A percentile compares a stretch with the other conserved stretches of the same genome.
Conservation (phyloP, 2,113 vertebrate genomes). For the Phainopepla nitens region DNA sequence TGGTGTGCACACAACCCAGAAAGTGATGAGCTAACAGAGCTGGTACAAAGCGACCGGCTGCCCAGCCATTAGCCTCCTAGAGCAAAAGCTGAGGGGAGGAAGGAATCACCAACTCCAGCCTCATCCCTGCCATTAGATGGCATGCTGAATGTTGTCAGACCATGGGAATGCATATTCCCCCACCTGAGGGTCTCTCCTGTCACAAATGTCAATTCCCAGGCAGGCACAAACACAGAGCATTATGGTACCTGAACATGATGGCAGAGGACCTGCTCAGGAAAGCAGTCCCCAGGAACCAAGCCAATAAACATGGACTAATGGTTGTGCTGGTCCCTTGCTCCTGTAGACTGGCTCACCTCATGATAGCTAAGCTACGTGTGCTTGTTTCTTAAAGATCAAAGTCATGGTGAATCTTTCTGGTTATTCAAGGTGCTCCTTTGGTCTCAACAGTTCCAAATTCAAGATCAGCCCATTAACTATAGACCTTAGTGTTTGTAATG, state of each 20-base stretch:
- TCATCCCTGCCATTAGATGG: background rate
- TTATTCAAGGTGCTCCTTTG: background rate
- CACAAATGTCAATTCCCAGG: background rate
- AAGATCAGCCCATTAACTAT: background rate
- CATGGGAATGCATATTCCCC: fast-evolving
- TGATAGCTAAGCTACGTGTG: background rate
- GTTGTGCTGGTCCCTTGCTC: background rate
- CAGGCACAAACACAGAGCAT: background rate
- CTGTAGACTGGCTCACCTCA: background rate
- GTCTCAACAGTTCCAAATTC: background rate
- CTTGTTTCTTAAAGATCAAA: background rate
- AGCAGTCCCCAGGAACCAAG: background rate
- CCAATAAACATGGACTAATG: background rate
- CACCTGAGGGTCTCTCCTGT: background rate
- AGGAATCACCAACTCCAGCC: background rate
- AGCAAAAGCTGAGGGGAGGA: background rate
- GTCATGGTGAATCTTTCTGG: background rate
- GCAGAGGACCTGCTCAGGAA: background rate
- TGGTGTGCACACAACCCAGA: background rate
- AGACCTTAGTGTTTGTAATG: background rate
- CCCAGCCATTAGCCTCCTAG: background rate
- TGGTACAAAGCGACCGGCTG: background rate
- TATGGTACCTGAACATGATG: fast-evolving
- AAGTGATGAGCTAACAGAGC: conserved; percentile 14
- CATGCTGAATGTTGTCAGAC: background rate